phyloP scores from a whole-genome alignment of 2,113 vertebrate species.

The Sylvietta virens region DNA sequence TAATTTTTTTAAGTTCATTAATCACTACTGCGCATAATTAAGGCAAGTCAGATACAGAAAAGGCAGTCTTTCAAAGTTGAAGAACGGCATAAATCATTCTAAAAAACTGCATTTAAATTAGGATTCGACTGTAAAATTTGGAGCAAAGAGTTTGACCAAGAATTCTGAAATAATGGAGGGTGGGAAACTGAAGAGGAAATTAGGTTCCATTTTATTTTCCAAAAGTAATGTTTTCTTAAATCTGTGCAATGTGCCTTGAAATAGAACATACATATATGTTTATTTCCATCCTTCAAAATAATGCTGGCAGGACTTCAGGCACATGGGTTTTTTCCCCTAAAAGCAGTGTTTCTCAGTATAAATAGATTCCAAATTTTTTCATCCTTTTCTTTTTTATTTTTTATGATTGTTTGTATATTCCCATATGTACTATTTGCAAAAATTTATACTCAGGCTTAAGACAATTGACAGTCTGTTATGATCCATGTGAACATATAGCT shows the following conservation, averaged over 20 bases:
- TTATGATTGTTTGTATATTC: not conserved
- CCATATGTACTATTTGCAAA: not conserved
- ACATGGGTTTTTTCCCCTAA: accelerated
- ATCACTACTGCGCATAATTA: not conserved
- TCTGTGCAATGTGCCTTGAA: not conserved
- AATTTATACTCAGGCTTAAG: not conserved
- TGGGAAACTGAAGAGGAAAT: not conserved
- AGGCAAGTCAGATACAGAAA: not conserved
- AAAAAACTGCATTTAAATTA: not conserved
- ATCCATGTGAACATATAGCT: not conserved
- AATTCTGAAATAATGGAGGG: not conserved
- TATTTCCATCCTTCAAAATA: not conserved
- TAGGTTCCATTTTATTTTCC: not conserved
- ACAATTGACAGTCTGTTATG: not conserved
- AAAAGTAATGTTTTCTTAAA: not conserved
- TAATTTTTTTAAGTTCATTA: not conserved
- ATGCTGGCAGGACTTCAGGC: not conserved
- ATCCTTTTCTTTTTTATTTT: not conserved
- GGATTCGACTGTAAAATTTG: not conserved
- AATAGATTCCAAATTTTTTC: not conserved
- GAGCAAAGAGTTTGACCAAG: not conserved
- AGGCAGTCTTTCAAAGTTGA: not conserved
- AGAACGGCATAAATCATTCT: not conserved
- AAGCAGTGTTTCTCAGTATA: not conserved
- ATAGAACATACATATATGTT: not conserved